Conservation (phyloP, 92 coral and sea anemone genomes). For the Epizoanthus fatuus region DNA sequence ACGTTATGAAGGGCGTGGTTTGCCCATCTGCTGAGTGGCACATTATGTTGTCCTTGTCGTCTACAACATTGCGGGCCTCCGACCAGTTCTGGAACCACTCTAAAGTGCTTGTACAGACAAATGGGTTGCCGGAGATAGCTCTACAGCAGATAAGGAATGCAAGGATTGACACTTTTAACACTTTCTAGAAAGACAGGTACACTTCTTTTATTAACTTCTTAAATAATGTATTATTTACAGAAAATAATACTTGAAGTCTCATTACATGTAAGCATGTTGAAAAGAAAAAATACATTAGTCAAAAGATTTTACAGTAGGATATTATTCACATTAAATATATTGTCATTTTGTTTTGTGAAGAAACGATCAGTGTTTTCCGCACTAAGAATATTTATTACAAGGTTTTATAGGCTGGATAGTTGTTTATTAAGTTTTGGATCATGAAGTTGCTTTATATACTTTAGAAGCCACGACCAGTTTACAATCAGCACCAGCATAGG, state of each 20-base stretch:
- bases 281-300: no score
- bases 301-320: no score
- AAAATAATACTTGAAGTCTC: neutral
- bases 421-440: no score
- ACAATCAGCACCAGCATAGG: no score
- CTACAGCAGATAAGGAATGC: neutral
- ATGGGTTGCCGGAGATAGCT: slow-evolving; percentile 19
- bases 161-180: no score
- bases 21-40: slow-evolving; percentile 11
- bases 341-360: no score
- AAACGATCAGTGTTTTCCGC: no score
- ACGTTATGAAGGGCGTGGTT: neutral
- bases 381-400: no score
- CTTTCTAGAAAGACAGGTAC: neutral
- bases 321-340: no score
- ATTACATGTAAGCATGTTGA: neutral
- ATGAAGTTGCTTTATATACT: no score
- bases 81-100: slow-evolving; percentile 33
- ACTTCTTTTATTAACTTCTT: neutral
- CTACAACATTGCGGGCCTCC: neutral
- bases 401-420: no score
- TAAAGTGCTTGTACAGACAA: slow-evolving; percentile 9
- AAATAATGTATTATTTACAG: neutral
- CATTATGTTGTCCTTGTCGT: neutral
- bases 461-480: no score